A percentile compares a stretch with the other conserved stretches of the same genome.
Evolutionary conservation across 2,797 vertebrate species (phyloP).

Genomic region (Sebastes oblongus): DNA sequence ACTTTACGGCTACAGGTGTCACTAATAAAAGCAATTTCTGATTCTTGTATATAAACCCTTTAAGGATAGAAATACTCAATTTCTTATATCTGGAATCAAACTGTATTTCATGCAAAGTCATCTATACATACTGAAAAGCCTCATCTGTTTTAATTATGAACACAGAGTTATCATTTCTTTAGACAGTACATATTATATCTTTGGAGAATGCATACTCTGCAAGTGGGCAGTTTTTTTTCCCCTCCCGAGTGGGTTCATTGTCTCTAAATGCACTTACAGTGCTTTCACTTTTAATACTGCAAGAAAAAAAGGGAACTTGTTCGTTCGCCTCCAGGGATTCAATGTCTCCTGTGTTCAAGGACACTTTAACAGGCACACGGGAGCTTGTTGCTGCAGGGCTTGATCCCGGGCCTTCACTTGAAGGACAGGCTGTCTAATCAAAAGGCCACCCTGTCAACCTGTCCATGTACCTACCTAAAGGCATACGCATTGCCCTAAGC

Average conservation of each 20-base stretch:
- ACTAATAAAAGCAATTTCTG: too few species aligned
- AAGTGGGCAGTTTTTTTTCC: not conserved
- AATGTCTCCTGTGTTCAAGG: slow-evolving; percentile 42
- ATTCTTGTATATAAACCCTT: too few species aligned
- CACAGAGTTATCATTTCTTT: not conserved
- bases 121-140: not conserved
- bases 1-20: too few species aligned
- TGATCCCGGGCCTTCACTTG: slow-evolving; percentile 25
- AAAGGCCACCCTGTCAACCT: slow-evolving; percentile 34
- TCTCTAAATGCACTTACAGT: not conserved
- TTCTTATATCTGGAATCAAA: not conserved
- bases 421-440: slow-evolving; percentile 39
- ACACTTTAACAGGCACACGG: slow-evolving; percentile 24
- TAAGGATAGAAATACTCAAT: not conserved
- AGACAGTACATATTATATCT: not conserved
- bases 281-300: slow-evolving; percentile 16
- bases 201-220: not conserved
- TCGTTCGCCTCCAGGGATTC: slow-evolving; percentile 7
- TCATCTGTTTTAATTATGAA: not conserved
- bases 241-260: not conserved
- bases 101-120: not conserved
- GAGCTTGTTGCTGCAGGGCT: slow-evolving; percentile 29
- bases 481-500: slow-evolving; percentile 7
- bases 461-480: slow-evolving; percentile 15
- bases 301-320: not conserved